Base-by-base conservation (phyloP, 2,797 vertebrate species). In the Phalanger gymnotis region DNA sequence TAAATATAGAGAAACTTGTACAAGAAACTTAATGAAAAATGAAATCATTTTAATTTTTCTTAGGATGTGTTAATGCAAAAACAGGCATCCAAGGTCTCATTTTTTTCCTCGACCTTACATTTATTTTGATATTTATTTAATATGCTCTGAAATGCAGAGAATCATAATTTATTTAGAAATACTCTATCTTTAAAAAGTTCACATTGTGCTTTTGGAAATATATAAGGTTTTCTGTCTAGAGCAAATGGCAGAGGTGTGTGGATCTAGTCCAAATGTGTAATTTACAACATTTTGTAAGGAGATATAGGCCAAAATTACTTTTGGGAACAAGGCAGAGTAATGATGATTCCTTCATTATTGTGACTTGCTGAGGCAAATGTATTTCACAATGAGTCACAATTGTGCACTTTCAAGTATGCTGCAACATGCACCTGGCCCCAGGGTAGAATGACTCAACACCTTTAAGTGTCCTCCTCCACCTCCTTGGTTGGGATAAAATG, bases 361-460 rank as follows among this genome's bases (percentile, higher is more conserved):
- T 19, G 90, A 96, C 0, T 0, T 93, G 97, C 97, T 97, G 96
- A 97, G 95, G 97, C 92, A 97, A 98, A 98, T 97, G 91, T 98
- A 94, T 90, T 97, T 95, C 94, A 94, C 94, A 92, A 94, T 97
- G 95, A 91, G 95, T 95, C 97, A 81, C 53, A 54, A 94, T 89
- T 58, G 90, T 14, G 0, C 52, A 40, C 97, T 97, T 98, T 96
- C 97, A 98, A 98, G 92, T 98, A 97, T 90, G 94, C 0, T 0
- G 40, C 91, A 93, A 57, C 53, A 94, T 93, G 93, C 93, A 89
- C 9, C 97, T 57, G 93, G 9, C 91, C 92, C 95, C 81, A 96
- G 97, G 96, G 98, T 95, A 97, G 93, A 22, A 10, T 19, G 94
- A 58, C 87, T 92, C 51, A 96, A 94, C 58, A 56, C 0, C 0